phyloP scores from a whole-genome alignment of 2,888 invertebrate species.

The Cheilosia variabilis region DNA sequence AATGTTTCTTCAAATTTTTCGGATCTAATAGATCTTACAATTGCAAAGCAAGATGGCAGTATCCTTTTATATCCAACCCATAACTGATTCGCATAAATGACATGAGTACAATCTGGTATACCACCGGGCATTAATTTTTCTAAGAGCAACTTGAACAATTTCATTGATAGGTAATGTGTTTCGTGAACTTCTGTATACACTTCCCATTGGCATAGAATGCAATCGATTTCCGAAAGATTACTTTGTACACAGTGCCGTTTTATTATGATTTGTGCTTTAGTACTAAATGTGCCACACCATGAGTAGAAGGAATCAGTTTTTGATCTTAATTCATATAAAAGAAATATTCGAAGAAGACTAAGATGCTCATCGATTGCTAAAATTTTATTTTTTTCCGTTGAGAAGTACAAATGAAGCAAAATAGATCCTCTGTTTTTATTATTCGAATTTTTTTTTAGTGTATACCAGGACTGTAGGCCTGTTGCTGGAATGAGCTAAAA shows the following conservation, averaged over 20 bases:
- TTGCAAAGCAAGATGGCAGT: slow-evolving; percentile 27
- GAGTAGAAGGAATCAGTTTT: not conserved
- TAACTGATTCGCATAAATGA: not conserved
- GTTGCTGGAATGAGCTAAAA: slow-evolving; percentile 22
- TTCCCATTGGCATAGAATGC: slow-evolving; percentile 19
- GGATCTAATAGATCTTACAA: slow-evolving; percentile 27
- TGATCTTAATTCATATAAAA: slow-evolving; percentile 12
- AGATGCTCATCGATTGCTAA: slow-evolving; percentile 16
- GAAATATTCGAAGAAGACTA: slow-evolving; percentile 24
- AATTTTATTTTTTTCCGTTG: slow-evolving; percentile 14
- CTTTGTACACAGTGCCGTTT: slow-evolving; percentile 7
- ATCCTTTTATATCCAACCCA: slow-evolving; percentile 33
- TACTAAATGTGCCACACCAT: slow-evolving; percentile 17
- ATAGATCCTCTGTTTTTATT: slow-evolving; percentile 21
- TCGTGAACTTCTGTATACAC: slow-evolving; percentile 23
- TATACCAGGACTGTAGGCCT: slow-evolving; percentile 27
- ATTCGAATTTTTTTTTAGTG: not conserved
- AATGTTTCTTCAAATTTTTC: slow-evolving; percentile 22
- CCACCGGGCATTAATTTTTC: not conserved
- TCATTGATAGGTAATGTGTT: slow-evolving; percentile 16
- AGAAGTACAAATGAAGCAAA: slow-evolving; percentile 23
- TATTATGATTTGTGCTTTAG: slow-evolving; percentile 3
- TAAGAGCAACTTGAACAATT: slow-evolving; percentile 12
- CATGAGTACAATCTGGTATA: not conserved
- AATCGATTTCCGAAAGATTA: slow-evolving; percentile 26